These are phyloP conservation scores for Takifugu ocellatus DNA, from an alignment of 2,797 vertebrate genomes.

Conservation along the genomic window DNA sequence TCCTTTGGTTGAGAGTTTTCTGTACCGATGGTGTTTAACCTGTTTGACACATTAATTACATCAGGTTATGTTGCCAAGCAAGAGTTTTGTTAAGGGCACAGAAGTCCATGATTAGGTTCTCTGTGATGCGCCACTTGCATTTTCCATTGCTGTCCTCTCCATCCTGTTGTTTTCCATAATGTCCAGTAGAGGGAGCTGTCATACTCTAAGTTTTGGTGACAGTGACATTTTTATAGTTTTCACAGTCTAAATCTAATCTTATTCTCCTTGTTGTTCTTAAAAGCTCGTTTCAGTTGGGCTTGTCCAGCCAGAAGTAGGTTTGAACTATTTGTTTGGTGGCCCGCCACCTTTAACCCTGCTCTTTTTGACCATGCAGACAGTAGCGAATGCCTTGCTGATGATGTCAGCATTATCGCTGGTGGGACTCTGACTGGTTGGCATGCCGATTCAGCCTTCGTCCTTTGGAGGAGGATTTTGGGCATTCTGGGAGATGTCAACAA, in stretches of 20 bases:
- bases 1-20: background rate
- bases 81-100: background rate
- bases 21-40: background rate
- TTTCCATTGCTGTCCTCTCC: background rate
- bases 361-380: slow-evolving; percentile 78
- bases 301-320: background rate
- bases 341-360: slow-evolving; percentile 8
- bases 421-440: slow-evolving; percentile 94
- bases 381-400: slow-evolving; percentile 90
- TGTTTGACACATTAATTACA: background rate
- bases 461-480: slow-evolving; percentile 95
- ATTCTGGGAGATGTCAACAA: slow-evolving; percentile 95
- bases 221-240: background rate
- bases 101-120: background rate
- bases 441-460: slow-evolving; percentile 91
- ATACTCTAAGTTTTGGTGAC: slow-evolving; percentile 12
- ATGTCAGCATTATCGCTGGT: slow-evolving; percentile 95
- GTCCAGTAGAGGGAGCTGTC: slow-evolving; percentile 53
- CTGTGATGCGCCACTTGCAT: background rate
- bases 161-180: slow-evolving; percentile 1
- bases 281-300: slow-evolving; percentile 11
- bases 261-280: slow-evolving; percentile 7
- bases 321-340: background rate
- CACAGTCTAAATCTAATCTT: slow-evolving; percentile 1
- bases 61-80: too few species aligned